These are phyloP conservation scores for Yponomeuta plumbellus DNA, from an alignment of 2,888 invertebrate species.

Conservation along the genomic window DNA sequence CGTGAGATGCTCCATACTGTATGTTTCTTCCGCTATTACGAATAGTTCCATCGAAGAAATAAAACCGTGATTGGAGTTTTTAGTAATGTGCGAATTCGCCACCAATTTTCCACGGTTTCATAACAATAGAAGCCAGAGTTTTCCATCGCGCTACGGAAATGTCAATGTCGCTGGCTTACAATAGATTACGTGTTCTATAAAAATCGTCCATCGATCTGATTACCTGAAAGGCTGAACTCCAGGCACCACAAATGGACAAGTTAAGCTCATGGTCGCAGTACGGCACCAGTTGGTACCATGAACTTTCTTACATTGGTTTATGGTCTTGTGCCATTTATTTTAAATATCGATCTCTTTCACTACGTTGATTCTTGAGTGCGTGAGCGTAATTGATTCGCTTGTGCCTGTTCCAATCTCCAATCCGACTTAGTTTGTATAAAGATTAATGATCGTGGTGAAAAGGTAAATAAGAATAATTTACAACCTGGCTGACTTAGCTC, in stretches of 20 bases:
- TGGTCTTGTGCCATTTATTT: conserved; percentile 32
- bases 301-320: conserved; percentile 33
- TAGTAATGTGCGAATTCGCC: neutral
- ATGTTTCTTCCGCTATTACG: neutral
- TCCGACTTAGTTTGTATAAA: no score
- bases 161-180: neutral
- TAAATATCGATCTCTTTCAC: conserved; percentile 11
- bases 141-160: neutral
- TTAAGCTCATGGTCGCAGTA: conserved; percentile 57
- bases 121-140: neutral
- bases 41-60: no score
- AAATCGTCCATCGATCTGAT: conserved; percentile 49
- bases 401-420: no score
- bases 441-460: no score
- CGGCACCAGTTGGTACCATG: conserved; percentile 71
- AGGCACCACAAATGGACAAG: conserved; percentile 34
- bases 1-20: neutral
- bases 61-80: no score
- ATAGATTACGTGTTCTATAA: neutral
- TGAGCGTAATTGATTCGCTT: neutral
- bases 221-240: conserved; percentile 41
- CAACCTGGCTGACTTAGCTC: no score
- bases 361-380: neutral
- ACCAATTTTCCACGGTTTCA: neutral
- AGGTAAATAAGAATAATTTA: no score